Conservation (phyloP, 2,888 invertebrate genomes). For the Caenorhabditis macrosperma region DNA sequence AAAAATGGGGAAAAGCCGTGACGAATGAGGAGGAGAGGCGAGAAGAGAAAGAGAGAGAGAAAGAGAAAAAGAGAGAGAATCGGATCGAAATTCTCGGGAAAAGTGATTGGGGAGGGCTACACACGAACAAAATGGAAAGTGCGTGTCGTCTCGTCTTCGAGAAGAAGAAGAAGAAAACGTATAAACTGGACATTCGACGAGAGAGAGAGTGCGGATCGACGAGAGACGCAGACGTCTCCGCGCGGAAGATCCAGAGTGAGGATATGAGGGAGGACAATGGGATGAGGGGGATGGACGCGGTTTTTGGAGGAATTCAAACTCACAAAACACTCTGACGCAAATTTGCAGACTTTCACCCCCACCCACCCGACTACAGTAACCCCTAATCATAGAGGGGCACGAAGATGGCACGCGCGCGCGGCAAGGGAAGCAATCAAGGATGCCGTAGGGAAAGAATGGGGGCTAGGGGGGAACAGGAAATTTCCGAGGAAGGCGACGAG, state of each 20-base stretch:
- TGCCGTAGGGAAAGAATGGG: neutral
- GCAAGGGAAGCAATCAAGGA: neutral
- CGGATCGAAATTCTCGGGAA: constrained; percentile 19
- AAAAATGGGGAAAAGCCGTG: neutral
- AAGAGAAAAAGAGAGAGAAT: neutral
- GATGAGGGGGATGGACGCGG: neutral
- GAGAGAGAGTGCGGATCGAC: neutral
- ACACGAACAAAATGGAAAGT: constrained; percentile 39
- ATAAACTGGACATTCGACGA: constrained; percentile 41
- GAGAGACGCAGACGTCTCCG: constrained; percentile 9
- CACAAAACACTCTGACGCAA: no score
- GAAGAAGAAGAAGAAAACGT: constrained; percentile 20
- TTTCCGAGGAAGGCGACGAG: neutral
- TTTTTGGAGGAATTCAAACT: neutral
- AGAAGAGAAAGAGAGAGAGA: constrained; percentile 4
- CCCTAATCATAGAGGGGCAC: no score
- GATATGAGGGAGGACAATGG: constrained; percentile 8
- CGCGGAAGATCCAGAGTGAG: constrained; percentile 18
- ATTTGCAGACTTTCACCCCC: no score
- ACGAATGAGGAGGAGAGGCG: constrained; percentile 1
- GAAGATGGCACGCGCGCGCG: neutral
- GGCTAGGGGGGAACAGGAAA: neutral
- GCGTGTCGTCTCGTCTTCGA: constrained; percentile 5
- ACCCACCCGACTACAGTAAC: no score
- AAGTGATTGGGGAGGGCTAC: constrained; percentile 1